phyloP scores from a whole-genome alignment of 2,888 invertebrate species.

The Hemaris fuciformis region DNA sequence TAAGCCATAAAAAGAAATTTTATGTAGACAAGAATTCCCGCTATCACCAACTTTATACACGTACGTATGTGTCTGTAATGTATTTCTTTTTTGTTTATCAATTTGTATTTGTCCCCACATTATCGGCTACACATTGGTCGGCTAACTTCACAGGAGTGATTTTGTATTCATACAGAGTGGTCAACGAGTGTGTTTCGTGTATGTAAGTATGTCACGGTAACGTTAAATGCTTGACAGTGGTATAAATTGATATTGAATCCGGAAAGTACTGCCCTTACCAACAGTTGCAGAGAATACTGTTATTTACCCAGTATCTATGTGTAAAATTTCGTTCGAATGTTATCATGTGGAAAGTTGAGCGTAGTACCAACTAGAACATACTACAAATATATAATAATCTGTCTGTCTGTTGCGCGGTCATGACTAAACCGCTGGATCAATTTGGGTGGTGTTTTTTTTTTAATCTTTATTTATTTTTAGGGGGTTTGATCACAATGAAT shows the following conservation, averaged over 20 bases:
- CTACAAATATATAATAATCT: too few species aligned
- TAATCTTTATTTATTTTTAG: too few species aligned
- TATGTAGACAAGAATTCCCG: not conserved
- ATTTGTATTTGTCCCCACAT: conserved; percentile 80
- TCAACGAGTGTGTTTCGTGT: not conserved
- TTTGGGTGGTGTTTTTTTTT: too few species aligned
- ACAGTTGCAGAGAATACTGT: too few species aligned
- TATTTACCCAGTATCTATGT: too few species aligned
- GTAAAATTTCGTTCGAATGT: too few species aligned
- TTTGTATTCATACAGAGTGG: conserved; percentile 50
- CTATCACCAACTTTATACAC: conserved; percentile 12
- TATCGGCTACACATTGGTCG: conserved; percentile 72
- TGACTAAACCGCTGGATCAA: too few species aligned
- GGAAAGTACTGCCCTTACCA: too few species aligned
- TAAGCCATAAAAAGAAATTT: not conserved
- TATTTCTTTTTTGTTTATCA: conserved; percentile 80
- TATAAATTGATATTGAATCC: not conserved
- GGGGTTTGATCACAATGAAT: too few species aligned
- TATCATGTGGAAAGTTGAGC: too few species aligned
- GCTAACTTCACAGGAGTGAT: conserved; percentile 70
- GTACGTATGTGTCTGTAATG: conserved; percentile 58
- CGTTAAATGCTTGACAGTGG: not conserved
- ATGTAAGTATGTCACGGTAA: not conserved
- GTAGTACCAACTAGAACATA: too few species aligned
- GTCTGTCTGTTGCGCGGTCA: too few species aligned